Evolutionary conservation across 2,797 vertebrate species (phyloP), one percentile per base, ranked within the genome.

Genomic region (Danio kyathit): DNA sequence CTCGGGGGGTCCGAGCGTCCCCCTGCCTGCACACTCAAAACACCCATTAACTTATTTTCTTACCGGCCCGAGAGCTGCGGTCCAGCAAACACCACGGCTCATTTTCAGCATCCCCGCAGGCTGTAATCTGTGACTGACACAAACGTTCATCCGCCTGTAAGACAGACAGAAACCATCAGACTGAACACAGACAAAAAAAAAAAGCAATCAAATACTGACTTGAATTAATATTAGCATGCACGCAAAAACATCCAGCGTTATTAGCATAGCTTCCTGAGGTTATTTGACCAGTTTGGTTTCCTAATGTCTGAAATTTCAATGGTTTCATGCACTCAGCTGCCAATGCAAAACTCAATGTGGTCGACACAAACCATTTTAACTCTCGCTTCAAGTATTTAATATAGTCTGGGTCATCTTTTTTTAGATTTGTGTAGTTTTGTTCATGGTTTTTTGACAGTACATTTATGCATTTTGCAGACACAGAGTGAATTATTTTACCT

Each of bases 11-110:
- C 49, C 48, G 67, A 21, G 38, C 5, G 48, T 77, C 40, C 67
- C 40, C 12, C 29, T 29, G 63, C 60, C 43, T 54, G n/a, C 44
- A 70, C 49, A 59, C 82, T 75, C 74, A 70, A 81, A 77, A 65
- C 74, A 69, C 82, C 74, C 76, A 85, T 86, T 82, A 82, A 71
- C 80, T 84, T 81, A 60, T 87, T 87, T 84, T 83, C 81, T 79
- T 81, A 73, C 81, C 70, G 60, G 75, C 44, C 14, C 41, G 74
- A 85, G 71, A 79, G 63, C 76, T 41, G 77, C 56, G 66, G 38
- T 83, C 70, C 43, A 60, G 72, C 83, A 76, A 73, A 84, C 38
- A 54, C 59, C 64, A 63, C 5, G 69, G 52, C 48, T 74, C 63
- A 79, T 67, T 86, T 84, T 82, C 77, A 57, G 19, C 63, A 49